Conservation (phyloP, 2,113 vertebrate species). For the Siniperca chuatsi region DNA sequence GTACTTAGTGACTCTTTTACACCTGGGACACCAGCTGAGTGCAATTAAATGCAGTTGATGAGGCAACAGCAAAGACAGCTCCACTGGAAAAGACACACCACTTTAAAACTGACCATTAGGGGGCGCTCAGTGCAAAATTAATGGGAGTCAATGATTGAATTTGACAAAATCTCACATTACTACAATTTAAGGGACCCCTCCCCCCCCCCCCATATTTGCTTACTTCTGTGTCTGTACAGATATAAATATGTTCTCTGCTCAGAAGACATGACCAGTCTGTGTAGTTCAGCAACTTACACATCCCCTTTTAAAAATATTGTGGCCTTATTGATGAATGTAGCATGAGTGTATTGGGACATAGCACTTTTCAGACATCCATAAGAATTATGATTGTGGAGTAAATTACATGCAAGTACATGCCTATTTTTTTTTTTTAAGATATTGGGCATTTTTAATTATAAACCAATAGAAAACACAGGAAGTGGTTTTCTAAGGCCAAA, state of each 20-base stretch:
- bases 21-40: slow-evolving; percentile 39
- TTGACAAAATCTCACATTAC: background rate
- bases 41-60: slow-evolving; percentile 36
- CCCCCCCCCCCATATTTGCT: too few species aligned
- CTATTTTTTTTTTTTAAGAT: background rate
- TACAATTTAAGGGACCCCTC: background rate
- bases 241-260: background rate
- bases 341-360: background rate
- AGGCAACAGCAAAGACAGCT: slow-evolving; percentile 5
- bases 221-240: background rate
- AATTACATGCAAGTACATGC: background rate
- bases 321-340: background rate
- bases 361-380: background rate
- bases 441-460: background rate
- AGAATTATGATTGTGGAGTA: background rate
- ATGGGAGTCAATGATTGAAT: background rate
- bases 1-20: slow-evolving; percentile 24
- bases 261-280: background rate
- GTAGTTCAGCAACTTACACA: background rate
- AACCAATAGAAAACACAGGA: background rate
- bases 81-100: background rate
- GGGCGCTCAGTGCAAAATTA: slow-evolving; percentile 19
- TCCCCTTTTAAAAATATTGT: background rate
- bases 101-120: slow-evolving; percentile 25
- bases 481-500: background rate